phyloP scores from a whole-genome alignment of 2,797 vertebrate genomes.

The Australoheros facetus region DNA sequence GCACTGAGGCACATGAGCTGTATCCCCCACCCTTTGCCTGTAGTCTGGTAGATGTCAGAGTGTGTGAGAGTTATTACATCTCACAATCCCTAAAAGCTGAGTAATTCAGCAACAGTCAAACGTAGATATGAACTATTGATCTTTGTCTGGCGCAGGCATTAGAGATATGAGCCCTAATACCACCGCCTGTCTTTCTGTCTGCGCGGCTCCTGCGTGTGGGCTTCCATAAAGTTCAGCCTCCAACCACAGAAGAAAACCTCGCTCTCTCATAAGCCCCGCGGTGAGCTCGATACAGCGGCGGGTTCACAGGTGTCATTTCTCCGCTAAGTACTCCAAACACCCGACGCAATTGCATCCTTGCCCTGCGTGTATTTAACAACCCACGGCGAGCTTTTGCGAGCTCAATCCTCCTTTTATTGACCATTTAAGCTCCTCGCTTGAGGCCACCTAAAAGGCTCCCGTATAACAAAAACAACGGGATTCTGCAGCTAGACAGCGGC shows the following conservation, averaged over 20 bases:
- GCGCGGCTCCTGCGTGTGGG: not conserved
- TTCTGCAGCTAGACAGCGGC: not conserved
- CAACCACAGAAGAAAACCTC: conserved; percentile 10
- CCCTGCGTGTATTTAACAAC: conserved; percentile 21
- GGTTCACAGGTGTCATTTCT: conserved; percentile 44
- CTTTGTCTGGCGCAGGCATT: conserved; percentile 25
- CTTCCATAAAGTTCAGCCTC: conserved; percentile 28
- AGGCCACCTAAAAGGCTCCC: conserved; percentile 2
- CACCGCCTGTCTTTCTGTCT: not conserved
- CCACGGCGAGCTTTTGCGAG: not conserved
- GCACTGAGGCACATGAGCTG: not conserved
- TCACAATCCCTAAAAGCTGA: not conserved
- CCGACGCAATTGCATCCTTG: conserved; percentile 2
- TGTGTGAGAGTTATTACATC: not conserved
- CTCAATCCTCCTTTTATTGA: conserved; percentile 29
- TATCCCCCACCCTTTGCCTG: not conserved
- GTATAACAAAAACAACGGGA: not conserved
- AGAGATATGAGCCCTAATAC: conserved; percentile 9
- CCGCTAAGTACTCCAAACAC: conserved; percentile 31
- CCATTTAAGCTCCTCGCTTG: conserved; percentile 28
- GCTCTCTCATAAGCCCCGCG: conserved; percentile 5
- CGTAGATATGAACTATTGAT: conserved; percentile 39
- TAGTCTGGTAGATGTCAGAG: not conserved
- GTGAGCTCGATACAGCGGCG: conserved; percentile 24
- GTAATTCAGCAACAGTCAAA: conserved; percentile 34